A percentile compares a stretch with the other conserved stretches of the same genome.
These are phyloP conservation scores for Poeciliopsis paucimaculata DNA, from an alignment of 2,797 vertebrate species.

Conservation along the genomic window DNA sequence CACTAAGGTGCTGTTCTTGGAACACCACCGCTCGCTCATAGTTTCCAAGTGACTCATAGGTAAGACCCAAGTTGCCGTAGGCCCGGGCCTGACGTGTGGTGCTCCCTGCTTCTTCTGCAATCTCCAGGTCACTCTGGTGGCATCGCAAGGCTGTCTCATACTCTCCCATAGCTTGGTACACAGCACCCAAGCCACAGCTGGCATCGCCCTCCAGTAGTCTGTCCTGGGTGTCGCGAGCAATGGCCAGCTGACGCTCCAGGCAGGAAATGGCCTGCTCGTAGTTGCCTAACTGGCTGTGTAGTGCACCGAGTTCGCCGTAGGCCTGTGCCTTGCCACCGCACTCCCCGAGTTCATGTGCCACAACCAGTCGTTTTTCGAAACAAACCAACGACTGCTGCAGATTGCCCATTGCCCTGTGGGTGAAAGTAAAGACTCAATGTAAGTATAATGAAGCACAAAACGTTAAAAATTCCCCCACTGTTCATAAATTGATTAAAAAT, in stretches of 20 bases:
- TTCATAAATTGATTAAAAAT: background rate
- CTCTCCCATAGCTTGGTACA: slow-evolving; percentile 97
- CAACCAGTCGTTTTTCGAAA: slow-evolving; percentile 96
- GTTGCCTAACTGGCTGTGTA: slow-evolving; percentile 97
- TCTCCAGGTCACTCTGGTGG: slow-evolving; percentile 96
- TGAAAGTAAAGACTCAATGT: slow-evolving; percentile 34
- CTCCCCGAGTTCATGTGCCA: slow-evolving; percentile 93
- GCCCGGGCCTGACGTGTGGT: slow-evolving; percentile 88
- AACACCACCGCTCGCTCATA: slow-evolving; percentile 96
- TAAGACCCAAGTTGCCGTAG: slow-evolving; percentile 95
- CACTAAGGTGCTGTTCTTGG: slow-evolving; percentile 97
- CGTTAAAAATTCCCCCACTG: slow-evolving; percentile 18
- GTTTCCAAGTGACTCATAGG: slow-evolving; percentile 95
- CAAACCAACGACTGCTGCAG: slow-evolving; percentile 97
- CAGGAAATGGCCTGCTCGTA: slow-evolving; percentile 97
- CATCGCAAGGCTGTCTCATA: slow-evolving; percentile 92
- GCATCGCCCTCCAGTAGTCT: slow-evolving; percentile 91
- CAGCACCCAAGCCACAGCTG: slow-evolving; percentile 89
- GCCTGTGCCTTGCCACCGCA: slow-evolving; percentile 94
- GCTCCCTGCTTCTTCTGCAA: slow-evolving; percentile 89
- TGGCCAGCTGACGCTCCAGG: slow-evolving; percentile 93
- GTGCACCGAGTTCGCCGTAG: slow-evolving; percentile 93
- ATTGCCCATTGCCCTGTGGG: slow-evolving; percentile 92
- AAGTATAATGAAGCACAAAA: slow-evolving; percentile 18
- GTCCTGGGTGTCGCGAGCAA: slow-evolving; percentile 87